Base-by-base conservation (phyloP, 2,113 vertebrate species). In the Deroptyus accipitrinus region DNA sequence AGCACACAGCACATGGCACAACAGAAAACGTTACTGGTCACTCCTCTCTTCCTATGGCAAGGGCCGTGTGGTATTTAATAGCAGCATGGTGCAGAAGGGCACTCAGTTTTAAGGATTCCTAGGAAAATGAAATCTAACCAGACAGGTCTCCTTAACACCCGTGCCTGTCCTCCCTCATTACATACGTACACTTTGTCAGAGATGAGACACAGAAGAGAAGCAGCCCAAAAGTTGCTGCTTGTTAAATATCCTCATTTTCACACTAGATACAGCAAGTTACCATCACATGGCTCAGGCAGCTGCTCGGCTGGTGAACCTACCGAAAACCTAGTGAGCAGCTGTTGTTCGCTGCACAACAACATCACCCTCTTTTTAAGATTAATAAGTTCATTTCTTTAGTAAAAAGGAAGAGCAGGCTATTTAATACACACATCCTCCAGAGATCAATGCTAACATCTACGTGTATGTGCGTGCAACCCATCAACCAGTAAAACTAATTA, bases 401-500 rank as follows among this genome's bases (percentile, higher is more conserved):
- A 68, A 68, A 94, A 93, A 83, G 78, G 86, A 92, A 88, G 69
- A 86, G 44, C 59, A 74, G 72, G n/a, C 93, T 86, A 88, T 74
- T 94, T 85, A 95, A 93, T 66, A 94, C 35, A 91, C 57, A 86
- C 39, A 61, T 74, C 54, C 88, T 91, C 93, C 79, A 59, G 90
- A 96, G 94, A 94, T 96, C 93, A 94, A 94, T 93, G 90, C 63
- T 73, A 92, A 86, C 77, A 91, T 83, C 54, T 86, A 83, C 80
- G 91, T 0, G 0, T 86, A 87, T 52, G 63, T 79, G 86, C 4
- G 1, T 83, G 86, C 87, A 80, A 95, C 95, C 79, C 95, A 96
- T 93, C 95, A 97, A 83, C 82, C 81, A 95, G 84, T 95, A 91
- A 95, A 97, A 96, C 96, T 95, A 95, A 96, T 94, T 96, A 95